A percentile compares a stretch with the other conserved stretches of the same genome.
Evolutionary conservation across 2,888 invertebrate species (phyloP).

Genomic region (Agapostemon virescens): DNA sequence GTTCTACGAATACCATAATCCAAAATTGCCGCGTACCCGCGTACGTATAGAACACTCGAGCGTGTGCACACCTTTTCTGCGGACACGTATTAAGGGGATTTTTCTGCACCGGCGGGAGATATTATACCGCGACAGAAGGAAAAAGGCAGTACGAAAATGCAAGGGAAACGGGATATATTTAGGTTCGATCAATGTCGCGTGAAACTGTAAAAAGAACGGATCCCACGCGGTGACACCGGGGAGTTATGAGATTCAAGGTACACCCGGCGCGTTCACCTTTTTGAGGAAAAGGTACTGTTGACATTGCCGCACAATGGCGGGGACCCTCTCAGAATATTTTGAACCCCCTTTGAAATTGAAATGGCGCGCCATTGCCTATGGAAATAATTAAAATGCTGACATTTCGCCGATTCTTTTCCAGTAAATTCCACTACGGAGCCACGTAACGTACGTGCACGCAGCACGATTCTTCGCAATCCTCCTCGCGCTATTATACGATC

Average conservation of each 20-base stretch:
- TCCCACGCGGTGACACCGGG: not conserved
- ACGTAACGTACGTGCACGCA: not conserved
- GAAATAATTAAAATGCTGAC: conserved; percentile 23
- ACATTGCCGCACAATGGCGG: conserved; percentile 26
- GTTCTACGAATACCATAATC: conserved; percentile 29
- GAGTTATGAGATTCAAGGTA: not conserved
- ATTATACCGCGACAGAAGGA: not conserved
- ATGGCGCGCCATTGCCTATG: conserved; percentile 12
- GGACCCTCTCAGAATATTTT: conserved; percentile 25
- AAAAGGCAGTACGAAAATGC: not conserved
- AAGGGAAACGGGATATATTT: conserved; percentile 37
- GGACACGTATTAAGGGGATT: conserved; percentile 25
- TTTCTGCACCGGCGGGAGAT: conserved; percentile 10
- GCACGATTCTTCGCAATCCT: not conserved
- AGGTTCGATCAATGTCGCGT: conserved; percentile 62
- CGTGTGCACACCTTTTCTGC: conserved; percentile 16
- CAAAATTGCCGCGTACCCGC: conserved; percentile 22
- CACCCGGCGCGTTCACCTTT: not conserved
- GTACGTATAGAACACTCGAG: conserved; percentile 10
- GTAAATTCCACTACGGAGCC: not conserved
- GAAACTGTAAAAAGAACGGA: conserved; percentile 51
- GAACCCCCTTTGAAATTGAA: conserved; percentile 1
- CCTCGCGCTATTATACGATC: not conserved
- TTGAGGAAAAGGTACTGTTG: conserved; percentile 19
- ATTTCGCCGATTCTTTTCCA: not conserved